Base-by-base conservation (phyloP, 1,140 invertebrate genomes). In the Aphis craccivora region DNA sequence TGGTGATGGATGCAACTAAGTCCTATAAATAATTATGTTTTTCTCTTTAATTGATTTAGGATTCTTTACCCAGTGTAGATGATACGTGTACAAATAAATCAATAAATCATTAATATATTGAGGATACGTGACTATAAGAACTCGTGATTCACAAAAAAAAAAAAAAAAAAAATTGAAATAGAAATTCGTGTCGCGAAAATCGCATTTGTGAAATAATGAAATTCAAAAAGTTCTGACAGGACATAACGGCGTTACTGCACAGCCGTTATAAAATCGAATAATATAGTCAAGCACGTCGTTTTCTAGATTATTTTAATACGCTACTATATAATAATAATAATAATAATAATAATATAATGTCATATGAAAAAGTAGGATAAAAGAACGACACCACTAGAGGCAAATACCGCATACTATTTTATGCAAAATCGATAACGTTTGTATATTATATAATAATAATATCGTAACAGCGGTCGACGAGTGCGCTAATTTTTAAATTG, bases 121-220 rank as follows among this genome's bases (percentile, higher is more conserved):
- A 83, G 22, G 22, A 40, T 37, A 40, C 81, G 37, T 83, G 37
- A 83, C 37, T 83, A 40, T 40, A 4, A 40, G 20, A 83, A 40
- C 35, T 23, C 20, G 18, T 7, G 81, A 83, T 35, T 83, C 40
- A 37, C 5, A 81, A 81, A 20, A 55, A 60, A 60, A 30, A 76
- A 67, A 67, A 30, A 30, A 11, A 67, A n/a, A n/a, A n/a, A 14
- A 83, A 23, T 83, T 23, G 35, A 40, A 83, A 83, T 83, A 40
- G 81, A 83, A 83, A 83, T 83, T 40, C 81, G 20, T 23, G 37
- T 83, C 81, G 81, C 81, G 81, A 83, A 83, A 83, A 83, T 37
- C 18, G 22, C 22, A 35, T 83, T 40, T 40, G 81, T 37, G 40
- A 83, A 83, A 76, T n/a, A 76, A 76, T 76, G 60, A 76, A 76